Conservation (phyloP, 2,888 invertebrate species). For the Lingula anatina region DNA sequence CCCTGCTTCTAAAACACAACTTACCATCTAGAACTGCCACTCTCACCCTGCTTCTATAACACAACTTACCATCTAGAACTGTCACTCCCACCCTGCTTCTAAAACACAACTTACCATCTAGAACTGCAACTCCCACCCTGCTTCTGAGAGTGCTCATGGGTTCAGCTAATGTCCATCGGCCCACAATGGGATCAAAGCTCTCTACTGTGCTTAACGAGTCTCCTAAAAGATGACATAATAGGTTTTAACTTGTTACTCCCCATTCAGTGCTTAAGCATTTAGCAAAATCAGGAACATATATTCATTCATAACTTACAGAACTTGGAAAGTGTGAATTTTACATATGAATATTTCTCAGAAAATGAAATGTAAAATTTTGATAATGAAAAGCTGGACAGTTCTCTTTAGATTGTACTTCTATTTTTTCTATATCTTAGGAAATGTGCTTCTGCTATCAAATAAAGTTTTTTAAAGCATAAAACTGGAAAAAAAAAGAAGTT, state of each 20-base stretch:
- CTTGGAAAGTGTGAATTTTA: no score
- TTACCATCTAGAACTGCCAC: constrained; percentile 76
- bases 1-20: constrained; percentile 67
- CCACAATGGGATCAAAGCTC: constrained; percentile 68
- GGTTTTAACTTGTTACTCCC: not conserved
- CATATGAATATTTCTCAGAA: no score
- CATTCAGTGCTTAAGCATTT: not conserved
- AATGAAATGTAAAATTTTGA: no score
- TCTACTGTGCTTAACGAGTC: constrained; percentile 81
- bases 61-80: constrained; percentile 66
- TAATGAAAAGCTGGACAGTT: no score
- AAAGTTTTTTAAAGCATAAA: no score
- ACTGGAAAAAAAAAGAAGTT: no score
- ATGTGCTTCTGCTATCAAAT: no score
- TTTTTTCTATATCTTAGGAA: no score
- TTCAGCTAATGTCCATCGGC: constrained; percentile 70
- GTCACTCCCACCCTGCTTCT: constrained; percentile 80
- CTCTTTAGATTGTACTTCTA: no score
- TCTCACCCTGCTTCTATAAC: constrained; percentile 75
- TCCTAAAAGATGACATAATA: constrained; percentile 49
- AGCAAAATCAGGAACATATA: not conserved
- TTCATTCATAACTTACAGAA: not conserved
- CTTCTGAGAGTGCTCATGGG: constrained; percentile 81
- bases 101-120: constrained; percentile 65
- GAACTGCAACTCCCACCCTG: constrained; percentile 77